Conservation (phyloP, 1,140 invertebrate species). For the Dryas iulia region DNA sequence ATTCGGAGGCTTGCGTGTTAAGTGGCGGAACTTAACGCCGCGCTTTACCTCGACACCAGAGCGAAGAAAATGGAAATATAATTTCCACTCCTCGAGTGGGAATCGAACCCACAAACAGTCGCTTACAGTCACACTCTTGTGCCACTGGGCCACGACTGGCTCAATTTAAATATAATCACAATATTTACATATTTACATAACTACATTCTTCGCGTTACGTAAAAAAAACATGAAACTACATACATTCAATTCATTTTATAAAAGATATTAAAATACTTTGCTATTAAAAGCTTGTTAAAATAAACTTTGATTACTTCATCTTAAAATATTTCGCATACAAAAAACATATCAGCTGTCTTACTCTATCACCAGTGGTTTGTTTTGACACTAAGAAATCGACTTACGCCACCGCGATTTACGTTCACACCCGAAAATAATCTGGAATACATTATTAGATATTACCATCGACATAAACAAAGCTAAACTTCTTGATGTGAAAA, state of each 20-base stretch:
- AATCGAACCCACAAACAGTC: no score
- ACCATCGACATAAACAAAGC: neutral
- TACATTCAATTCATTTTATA: neutral
- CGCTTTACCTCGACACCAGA: no score
- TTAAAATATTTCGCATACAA: neutral
- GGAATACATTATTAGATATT: slow-evolving; percentile 2
- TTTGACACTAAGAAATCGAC: slow-evolving; percentile 1
- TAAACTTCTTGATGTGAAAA: neutral
- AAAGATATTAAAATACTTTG: neutral
- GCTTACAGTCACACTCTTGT: no score
- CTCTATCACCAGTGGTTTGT: neutral
- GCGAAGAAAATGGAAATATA: no score
- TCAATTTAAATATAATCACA: no score
- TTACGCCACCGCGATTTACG: neutral
- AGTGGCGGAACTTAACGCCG: no score
- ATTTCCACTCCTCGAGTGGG: no score
- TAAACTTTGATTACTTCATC: neutral
- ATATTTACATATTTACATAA: no score
- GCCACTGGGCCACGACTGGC: no score
- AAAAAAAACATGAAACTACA: no score
- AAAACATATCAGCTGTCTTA: neutral
- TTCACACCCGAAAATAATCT: neutral
- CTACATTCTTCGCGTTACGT: no score
- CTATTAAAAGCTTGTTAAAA: neutral
- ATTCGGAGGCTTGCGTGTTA: no score